These are phyloP conservation scores for Trissolcus japonicus DNA, from an alignment of 2,888 invertebrate genomes.

Conservation along the genomic window DNA sequence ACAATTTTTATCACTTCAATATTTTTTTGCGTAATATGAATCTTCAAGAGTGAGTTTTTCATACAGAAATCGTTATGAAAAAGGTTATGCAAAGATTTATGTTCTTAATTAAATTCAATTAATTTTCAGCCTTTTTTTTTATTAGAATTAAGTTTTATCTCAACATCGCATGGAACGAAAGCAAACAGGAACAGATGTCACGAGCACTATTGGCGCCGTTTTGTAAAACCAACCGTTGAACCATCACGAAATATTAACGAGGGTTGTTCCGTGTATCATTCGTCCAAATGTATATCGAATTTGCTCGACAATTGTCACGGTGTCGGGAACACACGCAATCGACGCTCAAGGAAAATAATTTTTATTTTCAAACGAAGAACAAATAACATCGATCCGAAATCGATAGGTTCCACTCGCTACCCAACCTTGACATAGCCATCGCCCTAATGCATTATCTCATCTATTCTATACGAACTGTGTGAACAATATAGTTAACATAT, in stretches of 20 bases:
- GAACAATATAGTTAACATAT: conserved; percentile 17
- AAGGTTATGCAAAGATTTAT: too few species aligned
- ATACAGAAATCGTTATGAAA: too few species aligned
- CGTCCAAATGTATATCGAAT: conserved; percentile 4
- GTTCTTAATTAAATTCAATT: too few species aligned
- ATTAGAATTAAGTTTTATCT: too few species aligned
- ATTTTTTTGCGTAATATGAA: not conserved
- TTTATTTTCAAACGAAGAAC: conserved; percentile 16
- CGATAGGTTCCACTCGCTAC: conserved; percentile 31
- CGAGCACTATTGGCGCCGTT: conserved; percentile 11
- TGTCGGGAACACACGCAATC: not conserved
- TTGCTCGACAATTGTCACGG: conserved; percentile 8
- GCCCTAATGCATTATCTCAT: conserved; percentile 38
- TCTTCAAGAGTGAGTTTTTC: not conserved
- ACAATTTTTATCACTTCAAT: not conserved
- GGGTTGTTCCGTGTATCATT: conserved; percentile 14
- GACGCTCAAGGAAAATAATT: conserved; percentile 6
- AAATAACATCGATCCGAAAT: conserved; percentile 42
- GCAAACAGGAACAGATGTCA: conserved; percentile 10
- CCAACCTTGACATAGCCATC: conserved; percentile 47
- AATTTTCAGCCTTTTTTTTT: too few species aligned
- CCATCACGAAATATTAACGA: conserved; percentile 10
- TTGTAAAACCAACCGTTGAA: conserved; percentile 20
- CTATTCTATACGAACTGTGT: conserved; percentile 42
- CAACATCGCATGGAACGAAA: not conserved